Conservation (phyloP, 2,797 vertebrate species). For the Liparis tanakae region DNA sequence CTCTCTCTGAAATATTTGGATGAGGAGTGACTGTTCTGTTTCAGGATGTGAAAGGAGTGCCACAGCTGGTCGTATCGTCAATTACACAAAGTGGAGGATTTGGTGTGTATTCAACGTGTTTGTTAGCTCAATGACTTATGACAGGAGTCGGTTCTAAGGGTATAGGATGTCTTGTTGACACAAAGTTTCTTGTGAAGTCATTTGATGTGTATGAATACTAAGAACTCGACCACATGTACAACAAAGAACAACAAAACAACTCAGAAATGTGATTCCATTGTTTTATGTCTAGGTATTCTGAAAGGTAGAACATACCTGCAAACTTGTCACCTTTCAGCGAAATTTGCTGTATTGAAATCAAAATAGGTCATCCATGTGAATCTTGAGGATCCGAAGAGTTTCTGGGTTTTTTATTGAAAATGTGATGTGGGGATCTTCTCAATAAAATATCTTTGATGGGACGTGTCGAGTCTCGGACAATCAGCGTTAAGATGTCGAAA, state of each 20-base stretch:
- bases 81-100: background rate
- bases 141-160: background rate
- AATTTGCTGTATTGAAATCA: too few relatives aligned
- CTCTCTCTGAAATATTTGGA: conserved; percentile 35
- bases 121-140: background rate
- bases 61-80: background rate
- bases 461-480: too few relatives aligned
- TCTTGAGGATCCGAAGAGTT: too few relatives aligned
- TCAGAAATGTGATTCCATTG: background rate
- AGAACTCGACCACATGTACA: background rate
- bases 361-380: too few relatives aligned
- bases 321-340: too few relatives aligned
- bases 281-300: background rate
- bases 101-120: background rate
- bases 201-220: background rate
- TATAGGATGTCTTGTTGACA: background rate
- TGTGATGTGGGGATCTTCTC: too few relatives aligned
- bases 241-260: background rate
- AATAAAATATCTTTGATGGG: too few relatives aligned
- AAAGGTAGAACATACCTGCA: background rate
- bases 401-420: too few relatives aligned
- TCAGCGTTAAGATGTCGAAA: too few relatives aligned
- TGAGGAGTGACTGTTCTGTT: conserved; percentile 41
- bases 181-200: background rate
- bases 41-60: conserved; percentile 16